Evolutionary conservation across 1,140 invertebrate species (phyloP), one percentile per base, ranked within the genome.

Genomic region (Steinernema feltiae): DNA sequence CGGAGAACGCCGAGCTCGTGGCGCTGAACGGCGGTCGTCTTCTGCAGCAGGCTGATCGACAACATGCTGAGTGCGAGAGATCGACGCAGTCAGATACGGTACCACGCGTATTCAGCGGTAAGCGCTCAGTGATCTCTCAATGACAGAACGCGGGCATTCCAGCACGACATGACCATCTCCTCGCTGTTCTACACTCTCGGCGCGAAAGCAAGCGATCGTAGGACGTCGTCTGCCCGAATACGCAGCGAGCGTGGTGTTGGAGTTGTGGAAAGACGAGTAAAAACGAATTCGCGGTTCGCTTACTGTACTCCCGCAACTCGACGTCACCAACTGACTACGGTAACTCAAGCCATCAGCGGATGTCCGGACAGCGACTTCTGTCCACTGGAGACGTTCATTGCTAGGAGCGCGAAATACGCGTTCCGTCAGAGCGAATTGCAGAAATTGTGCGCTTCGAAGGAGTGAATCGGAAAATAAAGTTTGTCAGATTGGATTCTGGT

Each of bases 181-280:
- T 1, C 1, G n/a, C 30, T 71, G 1, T 30, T 71, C 1, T 1
- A 12, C 3, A 31, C 30, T 24, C 70, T 71, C n/a, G 70, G 35
- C 21, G 17, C 17, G 1, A 71, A 71, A n/a, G 35, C n/a, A 21
- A 1, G 21, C 30, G 1, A n/a, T 71, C n/a, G 21, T 71, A 7
- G 70, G 70, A 1, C 17, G 21, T 31, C 7, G 7, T 7, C 1
- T 3, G 7, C 21, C 70, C n/a, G 70, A 71, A 1, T 71, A 71
- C 30, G 70, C 70, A 29, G 21, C 70, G 21, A 35, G 7, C 30
- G 70, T 71, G 3, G 17, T 31, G 7, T 7, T 30, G 30, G 70
- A 71, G 30, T 30, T 71, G 17, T 71, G 70, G 70, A 71, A 31
- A n/a, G 30, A 3, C 24, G 70, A 71, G 15, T 12, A 71, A 17